Conservation (phyloP, 1,140 invertebrate species). For the Dendrolimus punctatus region DNA sequence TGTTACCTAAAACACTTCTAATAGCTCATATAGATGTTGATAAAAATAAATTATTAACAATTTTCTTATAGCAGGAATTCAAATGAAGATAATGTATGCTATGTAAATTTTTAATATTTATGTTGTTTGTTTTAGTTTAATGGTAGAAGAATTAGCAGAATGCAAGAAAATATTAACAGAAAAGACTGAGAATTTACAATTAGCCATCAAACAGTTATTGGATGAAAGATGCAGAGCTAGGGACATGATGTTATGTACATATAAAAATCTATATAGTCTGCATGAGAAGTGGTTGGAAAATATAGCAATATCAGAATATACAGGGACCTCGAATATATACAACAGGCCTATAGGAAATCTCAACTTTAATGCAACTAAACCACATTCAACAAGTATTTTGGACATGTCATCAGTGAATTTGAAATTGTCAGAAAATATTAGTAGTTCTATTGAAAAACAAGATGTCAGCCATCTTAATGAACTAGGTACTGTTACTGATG, state of each 20-base stretch:
- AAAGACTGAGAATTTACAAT: slow-evolving; percentile 82
- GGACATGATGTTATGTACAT: slow-evolving; percentile 79
- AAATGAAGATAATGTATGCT: no score
- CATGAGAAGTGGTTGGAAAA: slow-evolving; percentile 67
- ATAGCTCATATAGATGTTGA: background rate
- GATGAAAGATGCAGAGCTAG: slow-evolving; percentile 82
- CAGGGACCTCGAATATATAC: slow-evolving; percentile 41
- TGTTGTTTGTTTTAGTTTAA: slow-evolving; percentile 74
- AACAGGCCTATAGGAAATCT: slow-evolving; percentile 60
- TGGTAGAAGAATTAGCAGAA: slow-evolving; percentile 90
- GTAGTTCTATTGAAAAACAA: slow-evolving; percentile 53
- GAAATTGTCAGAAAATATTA: slow-evolving; percentile 65
- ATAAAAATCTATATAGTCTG: slow-evolving; percentile 74
- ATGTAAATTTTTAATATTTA: no score
- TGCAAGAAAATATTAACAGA: slow-evolving; percentile 87
- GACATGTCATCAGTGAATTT: slow-evolving; percentile 63
- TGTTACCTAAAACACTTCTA: no score
- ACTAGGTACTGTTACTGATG: slow-evolving; percentile 50
- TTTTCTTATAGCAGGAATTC: slow-evolving; percentile 1
- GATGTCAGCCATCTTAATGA: slow-evolving; percentile 54
- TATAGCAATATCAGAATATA: slow-evolving; percentile 54
- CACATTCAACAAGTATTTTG: slow-evolving; percentile 62
- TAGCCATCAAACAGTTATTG: slow-evolving; percentile 81
- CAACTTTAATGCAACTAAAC: slow-evolving; percentile 57
- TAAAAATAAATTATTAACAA: slow-evolving; percentile 2